phyloP scores from a whole-genome alignment of 1,140 invertebrate genomes.

The Anagrus nilaparvatae region DNA sequence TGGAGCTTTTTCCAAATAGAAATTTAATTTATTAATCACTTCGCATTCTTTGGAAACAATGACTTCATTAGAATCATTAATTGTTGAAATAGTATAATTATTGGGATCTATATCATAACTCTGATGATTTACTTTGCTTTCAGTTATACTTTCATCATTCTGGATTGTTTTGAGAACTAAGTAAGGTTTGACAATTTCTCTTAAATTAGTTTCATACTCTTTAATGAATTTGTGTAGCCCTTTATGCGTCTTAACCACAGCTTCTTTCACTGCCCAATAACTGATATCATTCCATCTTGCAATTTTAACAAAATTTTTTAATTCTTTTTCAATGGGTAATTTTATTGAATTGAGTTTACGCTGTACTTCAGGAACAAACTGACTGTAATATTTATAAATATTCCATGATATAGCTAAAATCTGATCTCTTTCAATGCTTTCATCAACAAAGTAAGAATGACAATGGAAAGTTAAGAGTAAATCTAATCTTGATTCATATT shows the following conservation, averaged over 20 bases:
- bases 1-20: slow-evolving; percentile 42
- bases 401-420: slow-evolving; percentile 72
- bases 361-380: slow-evolving; percentile 59
- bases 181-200: slow-evolving; percentile 31
- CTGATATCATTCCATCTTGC: slow-evolving; percentile 92
- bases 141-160: slow-evolving; percentile 6
- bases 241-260: slow-evolving; percentile 77
- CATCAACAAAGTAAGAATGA: slow-evolving; percentile 50
- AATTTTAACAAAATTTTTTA: slow-evolving; percentile 91
- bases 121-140: not conserved
- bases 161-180: slow-evolving; percentile 25
- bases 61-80: too few relatives aligned
- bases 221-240: slow-evolving; percentile 79
- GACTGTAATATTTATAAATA: slow-evolving; percentile 72
- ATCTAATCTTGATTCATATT: slow-evolving; percentile 71
- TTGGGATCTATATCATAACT: slow-evolving; percentile 17
- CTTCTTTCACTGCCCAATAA: slow-evolving; percentile 86
- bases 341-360: slow-evolving; percentile 55
- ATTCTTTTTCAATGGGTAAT: slow-evolving; percentile 78
- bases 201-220: slow-evolving; percentile 54
- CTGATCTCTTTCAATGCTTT: slow-evolving; percentile 40
- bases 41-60: too few relatives aligned
- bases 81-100: slow-evolving; percentile 21
- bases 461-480: slow-evolving; percentile 70
- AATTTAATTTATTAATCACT: too few relatives aligned